Conservation (phyloP, 2,888 invertebrate species). For the Lasioglossum malachurum region DNA sequence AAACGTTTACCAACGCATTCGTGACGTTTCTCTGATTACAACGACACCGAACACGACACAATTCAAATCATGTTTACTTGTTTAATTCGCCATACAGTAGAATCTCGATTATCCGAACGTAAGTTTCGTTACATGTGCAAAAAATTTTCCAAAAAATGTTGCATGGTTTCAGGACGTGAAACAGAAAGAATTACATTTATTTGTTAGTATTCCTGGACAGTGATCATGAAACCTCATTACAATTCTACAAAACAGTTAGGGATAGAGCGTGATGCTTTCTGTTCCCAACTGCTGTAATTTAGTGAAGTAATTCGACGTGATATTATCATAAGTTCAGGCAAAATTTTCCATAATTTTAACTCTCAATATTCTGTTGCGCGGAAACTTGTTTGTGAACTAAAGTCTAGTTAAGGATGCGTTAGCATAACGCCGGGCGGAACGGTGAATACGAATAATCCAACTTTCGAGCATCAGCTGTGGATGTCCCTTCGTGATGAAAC, state of each 20-base stretch:
- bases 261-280: not conserved
- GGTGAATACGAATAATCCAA: constrained; percentile 36
- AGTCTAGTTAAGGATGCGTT: constrained; percentile 37
- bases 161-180: no score
- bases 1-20: no score
- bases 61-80: no score
- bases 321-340: constrained; percentile 1
- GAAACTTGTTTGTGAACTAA: constrained; percentile 1
- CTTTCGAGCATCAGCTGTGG: constrained; percentile 32
- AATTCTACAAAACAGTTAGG: not conserved
- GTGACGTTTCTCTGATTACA: no score
- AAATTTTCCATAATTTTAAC: not conserved
- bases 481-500: constrained; percentile 4
- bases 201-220: not conserved
- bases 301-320: not conserved
- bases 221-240: not conserved
- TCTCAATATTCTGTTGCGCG: not conserved
- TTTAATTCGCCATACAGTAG: no score
- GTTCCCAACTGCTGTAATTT: not conserved
- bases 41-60: no score
- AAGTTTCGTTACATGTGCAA: no score
- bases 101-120: no score
- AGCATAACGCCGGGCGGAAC: constrained; percentile 7
- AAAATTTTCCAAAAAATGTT: no score
- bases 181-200: not conserved